Evolutionary conservation across 2,113 vertebrate species (phyloP), one percentile per base, ranked within the genome.

Genomic region (Turnix velox): DNA sequence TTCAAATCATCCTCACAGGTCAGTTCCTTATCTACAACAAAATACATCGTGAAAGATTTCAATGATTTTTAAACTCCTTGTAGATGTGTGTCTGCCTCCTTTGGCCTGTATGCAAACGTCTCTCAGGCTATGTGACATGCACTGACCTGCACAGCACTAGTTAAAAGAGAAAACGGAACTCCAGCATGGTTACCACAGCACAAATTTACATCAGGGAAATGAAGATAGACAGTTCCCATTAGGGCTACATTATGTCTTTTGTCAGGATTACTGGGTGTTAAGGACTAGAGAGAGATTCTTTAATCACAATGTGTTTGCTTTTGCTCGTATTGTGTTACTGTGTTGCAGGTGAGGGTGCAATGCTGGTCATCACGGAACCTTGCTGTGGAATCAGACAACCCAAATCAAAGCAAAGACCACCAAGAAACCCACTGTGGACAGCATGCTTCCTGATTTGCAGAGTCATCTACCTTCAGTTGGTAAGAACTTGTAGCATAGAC

Each of bases 61-160:
- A 18, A 18, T 54, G 39, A 24, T 78, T 87, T 87, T 88, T 7
- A 78, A 91, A 37, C 31, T 48, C 46, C 55, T 43, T 0, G n/a
- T 58, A 63, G 73, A n/a, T 37, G 30, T 19, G 27, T 51, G 27
- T 48, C 73, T 82, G 35, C 24, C 30, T 61, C 66, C 20, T 67
- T 80, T 43, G 35, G 57, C 55, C 57, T 72, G 25, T 15, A 6
- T 19, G n/a, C 0, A 2, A 45, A 77, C 23, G 33, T 40, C n/a
- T 74, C 23, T 71, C 46, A n/a, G 58, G 51, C 42, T 75, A 15
- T 23, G 31, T 45, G 52, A 30, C 1, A 0, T 37, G 67, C 42
- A 67, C 27, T 4, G 7, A 55, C 71, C 51, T 1, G 0, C 0
- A 2, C 16, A 45, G n/a, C n/a, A 49, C 61, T 40, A 45, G 17